These are phyloP conservation scores for Malurus elegans DNA, from an alignment of 2,113 vertebrate species.

Conservation along the genomic window DNA sequence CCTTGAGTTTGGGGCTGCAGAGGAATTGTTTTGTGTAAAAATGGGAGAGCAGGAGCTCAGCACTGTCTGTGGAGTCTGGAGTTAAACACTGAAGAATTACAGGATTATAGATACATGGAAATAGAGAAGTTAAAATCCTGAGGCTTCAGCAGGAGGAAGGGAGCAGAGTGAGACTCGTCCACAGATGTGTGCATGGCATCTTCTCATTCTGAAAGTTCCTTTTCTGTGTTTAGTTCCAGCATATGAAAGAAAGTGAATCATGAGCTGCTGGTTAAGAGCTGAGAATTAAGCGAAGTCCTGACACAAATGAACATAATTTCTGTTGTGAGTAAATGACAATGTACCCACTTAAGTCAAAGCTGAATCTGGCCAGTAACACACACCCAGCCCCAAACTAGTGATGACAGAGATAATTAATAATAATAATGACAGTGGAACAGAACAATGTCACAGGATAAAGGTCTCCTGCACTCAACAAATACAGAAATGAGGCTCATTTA, in stretches of 20 bases:
- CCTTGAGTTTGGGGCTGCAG: no score
- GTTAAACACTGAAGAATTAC: no score
- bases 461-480: conserved; percentile 35
- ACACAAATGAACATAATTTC: not conserved
- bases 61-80: no score
- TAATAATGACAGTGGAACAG: conserved; percentile 54
- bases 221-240: not conserved
- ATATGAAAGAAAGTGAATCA: not conserved
- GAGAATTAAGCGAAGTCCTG: not conserved
- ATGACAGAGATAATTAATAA: conserved; percentile 56
- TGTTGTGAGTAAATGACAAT: not conserved
- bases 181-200: not conserved
- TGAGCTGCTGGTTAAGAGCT: not conserved
- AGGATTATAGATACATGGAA: no score
- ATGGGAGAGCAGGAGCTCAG: no score
- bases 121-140: no score
- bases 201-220: not conserved
- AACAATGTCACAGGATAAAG: conserved; percentile 57
- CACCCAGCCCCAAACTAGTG: not conserved
- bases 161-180: not conserved
- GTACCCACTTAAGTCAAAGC: not conserved
- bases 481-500: conserved; percentile 65
- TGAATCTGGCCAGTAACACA: conserved; percentile 6
- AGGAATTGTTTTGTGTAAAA: no score
- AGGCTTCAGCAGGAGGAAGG: not conserved